These are phyloP conservation scores for Aleiodes alternator DNA, from an alignment of 2,888 invertebrate species.

Conservation along the genomic window DNA sequence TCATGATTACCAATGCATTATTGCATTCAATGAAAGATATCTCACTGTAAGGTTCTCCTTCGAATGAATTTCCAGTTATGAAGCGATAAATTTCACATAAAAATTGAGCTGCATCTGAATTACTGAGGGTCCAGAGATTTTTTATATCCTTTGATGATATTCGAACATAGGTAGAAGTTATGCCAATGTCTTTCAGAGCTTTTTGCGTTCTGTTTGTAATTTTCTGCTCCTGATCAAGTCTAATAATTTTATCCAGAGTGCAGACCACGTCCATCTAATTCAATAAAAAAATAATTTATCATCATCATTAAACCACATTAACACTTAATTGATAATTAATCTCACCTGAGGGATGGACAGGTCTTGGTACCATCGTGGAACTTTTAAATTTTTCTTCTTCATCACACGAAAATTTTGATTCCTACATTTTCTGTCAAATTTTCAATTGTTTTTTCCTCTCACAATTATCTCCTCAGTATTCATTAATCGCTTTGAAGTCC, in stretches of 20 bases:
- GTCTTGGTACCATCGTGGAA: conserved; percentile 66
- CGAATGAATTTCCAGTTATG: conserved; percentile 67
- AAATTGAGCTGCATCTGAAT: conserved; percentile 64
- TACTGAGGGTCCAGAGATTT: conserved; percentile 58
- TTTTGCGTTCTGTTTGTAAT: conserved; percentile 63
- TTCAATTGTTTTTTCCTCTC: conserved; percentile 1
- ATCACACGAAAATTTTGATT: not conserved
- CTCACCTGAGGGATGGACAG: conserved; percentile 63
- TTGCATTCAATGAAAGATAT: no score
- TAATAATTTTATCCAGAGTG: conserved; percentile 62
- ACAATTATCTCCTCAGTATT: conserved; percentile 47
- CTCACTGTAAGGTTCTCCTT: conserved; percentile 66
- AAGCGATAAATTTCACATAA: conserved; percentile 67
- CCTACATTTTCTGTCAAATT: conserved; percentile 1
- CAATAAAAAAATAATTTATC: not conserved
- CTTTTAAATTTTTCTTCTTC: conserved; percentile 41
- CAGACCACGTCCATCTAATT: conserved; percentile 64
- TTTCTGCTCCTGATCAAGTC: conserved; percentile 65
- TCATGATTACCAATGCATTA: not conserved
- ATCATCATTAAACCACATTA: not conserved
- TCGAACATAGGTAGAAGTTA: conserved; percentile 64
- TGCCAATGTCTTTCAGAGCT: conserved; percentile 64
- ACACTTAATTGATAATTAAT: conserved; percentile 2
- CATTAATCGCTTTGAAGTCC: conserved; percentile 61
- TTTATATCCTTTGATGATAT: conserved; percentile 61